phyloP scores from a whole-genome alignment of 2,888 invertebrate species.

The Mimumesa dahlbomi region DNA sequence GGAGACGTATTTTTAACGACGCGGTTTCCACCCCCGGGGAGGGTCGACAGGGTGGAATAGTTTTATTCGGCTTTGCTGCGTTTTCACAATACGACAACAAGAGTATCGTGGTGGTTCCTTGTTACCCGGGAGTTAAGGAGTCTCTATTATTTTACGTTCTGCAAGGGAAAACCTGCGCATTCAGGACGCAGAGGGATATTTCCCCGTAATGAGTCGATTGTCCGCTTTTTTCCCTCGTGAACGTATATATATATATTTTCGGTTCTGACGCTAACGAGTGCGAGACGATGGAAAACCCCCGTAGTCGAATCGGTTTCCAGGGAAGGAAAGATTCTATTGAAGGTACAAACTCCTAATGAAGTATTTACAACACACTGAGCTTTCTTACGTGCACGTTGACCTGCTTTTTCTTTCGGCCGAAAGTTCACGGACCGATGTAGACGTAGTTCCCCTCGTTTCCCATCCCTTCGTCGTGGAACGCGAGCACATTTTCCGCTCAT shows the following conservation, averaged over 20 bases:
- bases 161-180: neutral
- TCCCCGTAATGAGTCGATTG: constrained; percentile 39
- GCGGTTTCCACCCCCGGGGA: too few relatives aligned
- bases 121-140: neutral
- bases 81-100: too few relatives aligned
- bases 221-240: constrained; percentile 15
- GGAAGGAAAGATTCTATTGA: constrained; percentile 43
- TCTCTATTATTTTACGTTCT: neutral
- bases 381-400: constrained; percentile 40
- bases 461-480: neutral
- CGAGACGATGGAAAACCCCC: constrained; percentile 11
- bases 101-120: too few relatives aligned
- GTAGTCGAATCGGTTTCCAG: constrained; percentile 31
- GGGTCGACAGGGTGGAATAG: too few relatives aligned
- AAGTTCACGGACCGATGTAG: constrained; percentile 30
- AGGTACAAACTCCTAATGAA: constrained; percentile 53
- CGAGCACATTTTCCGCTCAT: constrained; percentile 19
- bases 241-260: too few relatives aligned
- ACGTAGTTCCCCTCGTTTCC: constrained; percentile 14
- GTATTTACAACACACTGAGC: constrained; percentile 41
- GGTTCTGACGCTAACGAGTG: constrained; percentile 12
- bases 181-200: neutral
- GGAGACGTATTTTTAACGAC: too few relatives aligned
- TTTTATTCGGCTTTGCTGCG: too few relatives aligned
- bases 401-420: constrained; percentile 35